Conservation (phyloP, 1,140 invertebrate genomes). For the Brachystomella parvula region DNA sequence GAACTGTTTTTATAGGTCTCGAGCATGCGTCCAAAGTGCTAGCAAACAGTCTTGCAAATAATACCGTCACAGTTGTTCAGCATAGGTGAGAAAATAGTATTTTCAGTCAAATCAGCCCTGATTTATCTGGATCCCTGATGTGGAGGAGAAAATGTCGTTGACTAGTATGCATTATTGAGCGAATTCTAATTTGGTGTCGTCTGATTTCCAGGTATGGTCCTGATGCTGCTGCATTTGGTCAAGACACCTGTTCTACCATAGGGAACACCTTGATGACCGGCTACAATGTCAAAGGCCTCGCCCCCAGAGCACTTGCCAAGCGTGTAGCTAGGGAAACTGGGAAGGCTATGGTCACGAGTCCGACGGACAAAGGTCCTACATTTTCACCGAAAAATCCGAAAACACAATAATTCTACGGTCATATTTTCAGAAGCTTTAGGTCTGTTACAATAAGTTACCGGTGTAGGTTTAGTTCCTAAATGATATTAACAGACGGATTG, state of each 20-base stretch:
- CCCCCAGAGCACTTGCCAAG: conserved; percentile 57
- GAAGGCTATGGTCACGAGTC: conserved; percentile 50
- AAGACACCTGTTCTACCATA: conserved; percentile 53
- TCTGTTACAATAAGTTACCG: too few species aligned
- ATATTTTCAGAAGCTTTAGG: too few species aligned
- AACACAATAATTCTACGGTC: too few species aligned
- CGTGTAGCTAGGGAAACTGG: conserved; percentile 57
- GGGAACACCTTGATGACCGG: conserved; percentile 56
- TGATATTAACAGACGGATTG: too few species aligned
- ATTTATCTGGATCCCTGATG: neutral
- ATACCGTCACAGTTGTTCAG: conserved; percentile 60
- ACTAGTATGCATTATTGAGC: neutral
- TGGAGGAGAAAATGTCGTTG: neutral
- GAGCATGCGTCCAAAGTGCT: conserved; percentile 58
- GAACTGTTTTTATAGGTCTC: conserved; percentile 57
- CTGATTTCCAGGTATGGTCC: conserved; percentile 55
- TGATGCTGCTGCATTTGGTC: conserved; percentile 51
- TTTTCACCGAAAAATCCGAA: too few species aligned
- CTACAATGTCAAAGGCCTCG: conserved; percentile 53
- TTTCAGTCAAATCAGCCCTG: neutral
- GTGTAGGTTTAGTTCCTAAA: too few species aligned
- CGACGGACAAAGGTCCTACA: neutral
- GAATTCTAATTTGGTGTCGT: conserved; percentile 17
- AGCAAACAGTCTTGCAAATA: conserved; percentile 55
- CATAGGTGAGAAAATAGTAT: conserved; percentile 61